phyloP scores from a whole-genome alignment of 2,797 vertebrate species.

The Peromyscus melanophrys region DNA sequence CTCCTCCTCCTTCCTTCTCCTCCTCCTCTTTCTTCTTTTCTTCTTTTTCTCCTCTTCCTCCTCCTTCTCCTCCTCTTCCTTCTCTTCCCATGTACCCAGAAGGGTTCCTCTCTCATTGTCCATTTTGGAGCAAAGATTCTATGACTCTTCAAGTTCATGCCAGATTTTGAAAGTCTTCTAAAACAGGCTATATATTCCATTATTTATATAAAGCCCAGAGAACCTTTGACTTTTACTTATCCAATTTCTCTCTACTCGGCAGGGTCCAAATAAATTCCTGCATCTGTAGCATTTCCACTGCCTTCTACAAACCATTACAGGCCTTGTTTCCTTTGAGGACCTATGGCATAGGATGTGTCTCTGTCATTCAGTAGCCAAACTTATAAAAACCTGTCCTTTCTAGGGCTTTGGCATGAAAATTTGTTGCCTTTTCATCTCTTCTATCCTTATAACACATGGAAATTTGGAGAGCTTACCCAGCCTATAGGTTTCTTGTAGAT shows the following conservation, averaged over 20 bases:
- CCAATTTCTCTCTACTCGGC: not conserved
- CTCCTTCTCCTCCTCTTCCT: not conserved
- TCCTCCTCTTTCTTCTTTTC: no score
- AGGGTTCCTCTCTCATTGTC: not conserved
- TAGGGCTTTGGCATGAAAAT: not conserved
- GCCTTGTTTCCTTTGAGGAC: not conserved
- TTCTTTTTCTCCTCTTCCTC: not conserved
- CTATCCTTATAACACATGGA: not conserved
- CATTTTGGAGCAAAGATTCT: not conserved
- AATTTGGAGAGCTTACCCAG: not conserved
- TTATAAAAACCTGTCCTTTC: not conserved
- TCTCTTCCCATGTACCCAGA: not conserved
- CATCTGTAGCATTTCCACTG: not conserved
- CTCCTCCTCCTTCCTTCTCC: not conserved
- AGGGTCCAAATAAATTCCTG: not conserved
- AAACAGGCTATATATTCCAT: not conserved
- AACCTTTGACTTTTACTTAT: conserved; percentile 6
- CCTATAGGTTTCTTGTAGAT: conserved; percentile 1
- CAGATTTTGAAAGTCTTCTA: not conserved
- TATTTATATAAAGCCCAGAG: not conserved
- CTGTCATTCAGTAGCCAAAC: not conserved
- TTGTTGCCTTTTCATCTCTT: not conserved
- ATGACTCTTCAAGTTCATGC: not conserved
- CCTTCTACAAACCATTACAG: not conserved
- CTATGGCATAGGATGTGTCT: not conserved